Percentiles rank a stretch among this genome's conserved stretches.
Conservation (phyloP, 2,888 invertebrate genomes). For the Escarpia spicata region DNA sequence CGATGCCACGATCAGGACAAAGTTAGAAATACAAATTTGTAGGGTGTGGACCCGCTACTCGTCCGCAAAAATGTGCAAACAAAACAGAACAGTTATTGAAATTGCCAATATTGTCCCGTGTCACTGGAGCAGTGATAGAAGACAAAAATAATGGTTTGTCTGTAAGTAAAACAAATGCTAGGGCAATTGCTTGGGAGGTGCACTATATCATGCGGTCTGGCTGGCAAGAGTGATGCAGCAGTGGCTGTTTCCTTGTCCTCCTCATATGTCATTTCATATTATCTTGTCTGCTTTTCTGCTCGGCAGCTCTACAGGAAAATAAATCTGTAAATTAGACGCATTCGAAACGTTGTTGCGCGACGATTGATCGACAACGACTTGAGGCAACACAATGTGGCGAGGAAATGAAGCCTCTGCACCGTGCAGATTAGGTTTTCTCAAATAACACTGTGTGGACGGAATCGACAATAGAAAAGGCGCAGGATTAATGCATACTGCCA, state of each 20-base stretch:
- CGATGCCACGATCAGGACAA: background rate
- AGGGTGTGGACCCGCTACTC: background rate
- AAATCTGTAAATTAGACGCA: conserved; percentile 16
- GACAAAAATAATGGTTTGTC: background rate
- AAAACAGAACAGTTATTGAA: background rate
- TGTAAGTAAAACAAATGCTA: background rate
- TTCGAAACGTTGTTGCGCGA: background rate
- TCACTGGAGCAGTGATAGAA: background rate
- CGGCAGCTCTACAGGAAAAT: background rate
- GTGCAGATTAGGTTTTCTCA: conserved; percentile 11
- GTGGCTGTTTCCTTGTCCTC: background rate
- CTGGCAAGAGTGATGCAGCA: background rate
- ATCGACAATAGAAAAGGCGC: background rate
- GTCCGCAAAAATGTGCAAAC: background rate
- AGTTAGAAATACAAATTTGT: background rate
- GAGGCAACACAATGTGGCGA: background rate
- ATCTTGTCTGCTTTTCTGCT: conserved; percentile 7
- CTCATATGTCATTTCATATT: background rate
- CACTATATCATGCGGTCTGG: background rate
- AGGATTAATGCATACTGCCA: background rate
- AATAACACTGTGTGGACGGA: conserved; percentile 10
- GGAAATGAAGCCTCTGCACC: conserved; percentile 16
- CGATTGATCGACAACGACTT: background rate
- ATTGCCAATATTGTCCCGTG: background rate
- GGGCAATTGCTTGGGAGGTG: background rate